Percentiles rank a stretch among this genome's conserved stretches.
Conservation (phyloP, 2,797 vertebrate species). For the Myotis planiceps region DNA sequence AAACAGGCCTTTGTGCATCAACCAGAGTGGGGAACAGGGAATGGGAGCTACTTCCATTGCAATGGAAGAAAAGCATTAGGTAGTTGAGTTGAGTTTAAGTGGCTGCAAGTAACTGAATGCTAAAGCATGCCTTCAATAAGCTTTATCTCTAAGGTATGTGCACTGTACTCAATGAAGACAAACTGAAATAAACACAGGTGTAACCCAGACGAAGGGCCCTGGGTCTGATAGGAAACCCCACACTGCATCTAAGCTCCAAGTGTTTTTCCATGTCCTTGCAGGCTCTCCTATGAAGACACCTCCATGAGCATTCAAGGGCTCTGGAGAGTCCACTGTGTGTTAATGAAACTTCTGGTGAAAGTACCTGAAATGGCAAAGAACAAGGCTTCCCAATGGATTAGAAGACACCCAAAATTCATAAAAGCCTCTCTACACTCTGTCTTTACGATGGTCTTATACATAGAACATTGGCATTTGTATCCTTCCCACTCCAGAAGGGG, state of each 20-base stretch:
- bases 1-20: not conserved
- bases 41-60: not conserved
- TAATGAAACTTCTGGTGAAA: not conserved
- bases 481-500: too few relatives aligned
- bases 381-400: not conserved
- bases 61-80: not conserved
- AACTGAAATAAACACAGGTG: not conserved
- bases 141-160: not conserved
- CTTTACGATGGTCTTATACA: too few relatives aligned
- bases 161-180: not conserved
- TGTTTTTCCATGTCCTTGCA: too few relatives aligned
- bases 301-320: not conserved
- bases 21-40: too few relatives aligned
- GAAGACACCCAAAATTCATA: not conserved
- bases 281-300: not conserved
- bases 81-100: not conserved
- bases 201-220: not conserved
- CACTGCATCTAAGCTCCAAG: not conserved
- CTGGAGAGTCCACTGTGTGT: fast-evolving
- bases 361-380: not conserved
- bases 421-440: not conserved
- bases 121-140: not conserved
- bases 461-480: too few relatives aligned
- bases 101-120: not conserved
- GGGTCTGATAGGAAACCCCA: fast-evolving